Evolutionary conservation across 2,888 invertebrate species (phyloP).

Genomic region (Acrocyrtus sp.): DNA sequence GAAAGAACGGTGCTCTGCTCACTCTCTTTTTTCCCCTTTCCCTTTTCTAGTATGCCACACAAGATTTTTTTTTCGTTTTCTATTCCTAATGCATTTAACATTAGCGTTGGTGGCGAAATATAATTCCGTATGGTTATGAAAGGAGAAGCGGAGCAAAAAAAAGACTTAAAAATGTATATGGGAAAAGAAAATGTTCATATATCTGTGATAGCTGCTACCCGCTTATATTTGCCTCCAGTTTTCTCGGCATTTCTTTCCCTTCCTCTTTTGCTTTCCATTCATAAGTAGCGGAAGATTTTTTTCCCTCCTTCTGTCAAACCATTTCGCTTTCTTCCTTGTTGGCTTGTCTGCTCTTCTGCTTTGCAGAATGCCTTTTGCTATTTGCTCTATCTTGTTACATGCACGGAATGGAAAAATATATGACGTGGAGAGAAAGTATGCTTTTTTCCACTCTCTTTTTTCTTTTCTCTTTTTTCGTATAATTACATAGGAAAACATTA

Average conservation of each 20-base stretch:
- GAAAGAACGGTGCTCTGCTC: constrained; percentile 10
- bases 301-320: constrained; percentile 33
- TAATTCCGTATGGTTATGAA: constrained; percentile 46
- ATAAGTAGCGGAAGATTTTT: neutral
- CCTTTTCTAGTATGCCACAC: constrained; percentile 9
- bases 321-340: constrained; percentile 24
- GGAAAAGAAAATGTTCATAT: too few species aligned
- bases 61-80: neutral
- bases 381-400: constrained; percentile 13
- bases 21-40: neutral
- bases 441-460: too few species aligned
- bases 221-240: too few species aligned
- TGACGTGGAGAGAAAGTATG: neutral
- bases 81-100: neutral
- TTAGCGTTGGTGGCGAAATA: constrained; percentile 28
- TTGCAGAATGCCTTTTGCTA: neutral
- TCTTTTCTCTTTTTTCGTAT: constrained; percentile 12
- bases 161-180: too few species aligned
- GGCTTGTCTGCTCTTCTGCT: neutral
- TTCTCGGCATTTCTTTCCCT: neutral
- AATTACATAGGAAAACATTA: constrained; percentile 43
- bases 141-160: too few species aligned
- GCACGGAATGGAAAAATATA: constrained; percentile 7
- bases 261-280: neutral
- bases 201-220: too few species aligned